Evolutionary conservation across 2,797 vertebrate genomes (phyloP).

Genomic region (Sebastes hopkinsi): DNA sequence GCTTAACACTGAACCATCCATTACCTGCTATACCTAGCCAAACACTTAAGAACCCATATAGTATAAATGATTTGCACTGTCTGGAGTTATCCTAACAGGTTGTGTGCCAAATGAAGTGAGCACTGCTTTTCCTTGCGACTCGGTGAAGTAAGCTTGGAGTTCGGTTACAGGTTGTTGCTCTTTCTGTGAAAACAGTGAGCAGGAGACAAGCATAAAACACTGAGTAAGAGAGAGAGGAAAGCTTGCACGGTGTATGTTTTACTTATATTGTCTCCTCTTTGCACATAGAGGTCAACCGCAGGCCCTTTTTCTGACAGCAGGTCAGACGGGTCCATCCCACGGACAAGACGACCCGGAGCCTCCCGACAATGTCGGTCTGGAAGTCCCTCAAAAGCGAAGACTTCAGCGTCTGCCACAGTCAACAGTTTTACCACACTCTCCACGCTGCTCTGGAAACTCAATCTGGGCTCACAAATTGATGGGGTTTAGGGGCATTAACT

Average conservation of each 20-base stretch:
- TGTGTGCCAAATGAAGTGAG: constrained; percentile 29
- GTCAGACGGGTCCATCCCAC: constrained; percentile 48
- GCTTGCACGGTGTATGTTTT: background rate
- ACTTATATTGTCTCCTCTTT: background rate
- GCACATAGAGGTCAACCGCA: constrained; percentile 41
- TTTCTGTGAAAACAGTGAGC: constrained; percentile 45
- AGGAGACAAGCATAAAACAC: background rate
- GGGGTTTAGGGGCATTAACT: constrained; percentile 63
- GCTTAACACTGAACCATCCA: background rate
- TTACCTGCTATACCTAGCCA: constrained; percentile 24
- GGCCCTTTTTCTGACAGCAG: constrained; percentile 14
- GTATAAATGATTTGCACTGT: constrained; percentile 17
- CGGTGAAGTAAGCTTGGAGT: constrained; percentile 19
- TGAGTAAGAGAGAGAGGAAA: background rate
- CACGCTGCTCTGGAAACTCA: constrained; percentile 68
- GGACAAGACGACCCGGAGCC: constrained; percentile 63
- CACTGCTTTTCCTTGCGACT: background rate
- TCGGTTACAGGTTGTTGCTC: constrained; percentile 44
- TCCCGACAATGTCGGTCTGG: constrained; percentile 62
- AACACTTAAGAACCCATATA: background rate
- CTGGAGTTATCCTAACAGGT: background rate
- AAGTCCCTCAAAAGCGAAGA: constrained; percentile 60
- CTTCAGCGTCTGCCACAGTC: constrained; percentile 57
- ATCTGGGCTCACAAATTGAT: constrained; percentile 63
- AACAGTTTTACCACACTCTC: constrained; percentile 64